These are phyloP conservation scores for Antechinus flavipes DNA, from an alignment of 2,113 vertebrate species.

Conservation along the genomic window DNA sequence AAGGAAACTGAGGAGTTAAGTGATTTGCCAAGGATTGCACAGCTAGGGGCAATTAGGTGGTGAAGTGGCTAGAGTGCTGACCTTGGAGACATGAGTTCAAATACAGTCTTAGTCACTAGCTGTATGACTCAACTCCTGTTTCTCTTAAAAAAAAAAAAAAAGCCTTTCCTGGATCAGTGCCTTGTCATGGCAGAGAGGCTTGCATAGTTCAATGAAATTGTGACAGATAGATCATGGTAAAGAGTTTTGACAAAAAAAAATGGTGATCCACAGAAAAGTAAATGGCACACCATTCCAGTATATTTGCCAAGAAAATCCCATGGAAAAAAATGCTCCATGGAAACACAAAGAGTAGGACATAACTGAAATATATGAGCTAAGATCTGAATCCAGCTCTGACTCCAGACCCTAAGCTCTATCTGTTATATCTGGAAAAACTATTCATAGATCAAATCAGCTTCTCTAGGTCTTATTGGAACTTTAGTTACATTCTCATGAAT, in stretches of 20 bases:
- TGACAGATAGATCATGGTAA: background rate
- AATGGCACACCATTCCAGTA: background rate
- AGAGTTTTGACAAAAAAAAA: background rate
- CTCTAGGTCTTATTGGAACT: background rate
- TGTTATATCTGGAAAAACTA: background rate
- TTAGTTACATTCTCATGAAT: background rate
- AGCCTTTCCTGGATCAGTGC: background rate
- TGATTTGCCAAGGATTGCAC: fast-evolving
- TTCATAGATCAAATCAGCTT: background rate
- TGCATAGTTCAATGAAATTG: background rate
- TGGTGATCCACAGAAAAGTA: background rate
- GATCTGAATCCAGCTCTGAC: background rate
- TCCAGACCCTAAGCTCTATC: background rate
- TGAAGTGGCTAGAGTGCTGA: background rate
- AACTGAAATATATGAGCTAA: background rate
- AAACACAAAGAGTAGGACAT: background rate
- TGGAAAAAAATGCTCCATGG: background rate
- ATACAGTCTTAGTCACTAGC: background rate
- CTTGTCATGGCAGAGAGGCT: background rate
- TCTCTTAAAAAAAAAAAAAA: background rate
- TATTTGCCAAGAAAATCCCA: background rate
- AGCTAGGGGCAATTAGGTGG: background rate
- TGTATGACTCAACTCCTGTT: background rate
- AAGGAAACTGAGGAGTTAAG: fast-evolving
- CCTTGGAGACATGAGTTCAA: background rate